phyloP scores from a whole-genome alignment of 1,140 invertebrate species.

The Lucilia cuprina region DNA sequence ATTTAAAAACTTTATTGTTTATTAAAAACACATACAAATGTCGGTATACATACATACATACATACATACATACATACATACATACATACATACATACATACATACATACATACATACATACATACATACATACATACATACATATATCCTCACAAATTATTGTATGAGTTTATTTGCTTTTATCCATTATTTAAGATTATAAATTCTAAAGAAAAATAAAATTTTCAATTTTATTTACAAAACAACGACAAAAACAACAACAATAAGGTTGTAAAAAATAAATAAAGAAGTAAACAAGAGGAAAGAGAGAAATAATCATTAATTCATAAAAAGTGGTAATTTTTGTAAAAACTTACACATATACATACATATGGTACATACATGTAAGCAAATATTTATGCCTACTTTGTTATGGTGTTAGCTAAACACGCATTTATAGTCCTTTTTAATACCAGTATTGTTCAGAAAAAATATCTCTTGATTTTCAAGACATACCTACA shows the following conservation, averaged over 20 bases:
- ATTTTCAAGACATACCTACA: neutral
- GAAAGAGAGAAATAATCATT: neutral
- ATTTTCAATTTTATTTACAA: neutral
- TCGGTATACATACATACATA: too few species aligned
- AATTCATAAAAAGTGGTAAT: neutral
- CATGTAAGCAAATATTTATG: neutral
- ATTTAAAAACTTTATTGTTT: too few species aligned
- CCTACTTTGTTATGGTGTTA: too few species aligned
- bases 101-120: too few species aligned
- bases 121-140: neutral
- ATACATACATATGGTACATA: neutral
- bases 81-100: too few species aligned
- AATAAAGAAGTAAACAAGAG: too few species aligned
- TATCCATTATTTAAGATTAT: neutral
- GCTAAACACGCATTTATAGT: too few species aligned
- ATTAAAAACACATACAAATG: too few species aligned
- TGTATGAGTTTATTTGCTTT: neutral
- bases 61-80: too few species aligned
- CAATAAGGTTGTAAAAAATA: neutral
- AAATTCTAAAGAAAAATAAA: neutral
- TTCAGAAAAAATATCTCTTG: too few species aligned
- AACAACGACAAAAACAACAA: neutral
- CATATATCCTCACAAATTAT: too few species aligned
- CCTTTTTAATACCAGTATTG: too few species aligned
- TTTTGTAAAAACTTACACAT: neutral